phyloP scores from a whole-genome alignment of 2,113 vertebrate species.

The Galeopterus variegatus region DNA sequence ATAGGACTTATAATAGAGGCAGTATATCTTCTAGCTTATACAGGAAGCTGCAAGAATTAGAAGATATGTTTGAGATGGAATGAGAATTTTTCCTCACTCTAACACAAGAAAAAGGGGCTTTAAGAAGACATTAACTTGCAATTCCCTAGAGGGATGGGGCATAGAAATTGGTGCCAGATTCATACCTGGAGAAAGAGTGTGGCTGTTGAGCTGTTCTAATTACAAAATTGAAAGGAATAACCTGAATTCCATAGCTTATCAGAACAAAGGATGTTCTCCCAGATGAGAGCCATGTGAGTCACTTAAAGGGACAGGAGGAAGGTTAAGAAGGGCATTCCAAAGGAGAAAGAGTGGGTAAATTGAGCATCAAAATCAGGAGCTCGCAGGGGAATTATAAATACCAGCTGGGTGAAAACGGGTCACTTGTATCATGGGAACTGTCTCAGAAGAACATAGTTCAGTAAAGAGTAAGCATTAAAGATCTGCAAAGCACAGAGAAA shows the following conservation, averaged over 20 bases:
- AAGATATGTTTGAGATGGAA: background rate
- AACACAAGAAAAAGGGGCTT: background rate
- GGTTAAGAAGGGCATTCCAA: background rate
- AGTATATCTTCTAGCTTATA: background rate
- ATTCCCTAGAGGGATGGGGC: background rate
- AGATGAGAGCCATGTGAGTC: background rate
- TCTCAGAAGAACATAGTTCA: background rate
- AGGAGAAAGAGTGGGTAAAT: background rate
- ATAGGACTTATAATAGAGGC: background rate
- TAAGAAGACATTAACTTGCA: background rate
- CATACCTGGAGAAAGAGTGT: background rate
- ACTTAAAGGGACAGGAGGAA: background rate
- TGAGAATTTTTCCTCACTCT: background rate
- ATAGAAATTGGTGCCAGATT: background rate
- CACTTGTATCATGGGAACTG: background rate
- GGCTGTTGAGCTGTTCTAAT: background rate
- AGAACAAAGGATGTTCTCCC: background rate
- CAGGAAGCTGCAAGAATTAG: background rate
- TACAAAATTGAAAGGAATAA: slow-evolving; percentile 14
- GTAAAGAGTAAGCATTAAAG: background rate
- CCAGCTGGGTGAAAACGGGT: background rate
- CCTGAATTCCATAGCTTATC: background rate
- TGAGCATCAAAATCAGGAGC: background rate
- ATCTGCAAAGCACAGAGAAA: background rate
- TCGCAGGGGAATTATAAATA: background rate